phyloP scores from a whole-genome alignment of 2,888 invertebrate genomes.

The Gonocerus acuteangulatus region DNA sequence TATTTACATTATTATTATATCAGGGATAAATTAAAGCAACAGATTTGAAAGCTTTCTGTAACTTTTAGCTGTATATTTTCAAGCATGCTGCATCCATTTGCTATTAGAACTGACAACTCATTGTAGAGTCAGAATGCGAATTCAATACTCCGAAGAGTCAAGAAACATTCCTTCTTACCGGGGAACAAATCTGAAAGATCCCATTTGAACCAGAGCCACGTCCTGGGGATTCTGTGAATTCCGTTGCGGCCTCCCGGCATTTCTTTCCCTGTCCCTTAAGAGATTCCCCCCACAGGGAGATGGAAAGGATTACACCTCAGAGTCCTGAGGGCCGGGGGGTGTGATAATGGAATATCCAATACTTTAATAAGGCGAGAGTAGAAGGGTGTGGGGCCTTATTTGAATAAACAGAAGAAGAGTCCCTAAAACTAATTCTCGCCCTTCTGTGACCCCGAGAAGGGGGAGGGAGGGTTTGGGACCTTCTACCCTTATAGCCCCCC shows the following conservation, averaged over 20 bases:
- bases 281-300: neutral
- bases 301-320: neutral
- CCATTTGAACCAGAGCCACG: neutral
- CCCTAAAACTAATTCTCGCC: slow-evolving; percentile 14
- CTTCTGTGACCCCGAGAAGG: neutral
- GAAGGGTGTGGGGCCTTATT: slow-evolving; percentile 1
- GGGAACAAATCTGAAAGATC: no score
- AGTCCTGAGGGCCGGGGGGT: neutral
- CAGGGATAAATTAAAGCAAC: no score
- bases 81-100: no score
- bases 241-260: neutral
- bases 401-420: slow-evolving; percentile 20
- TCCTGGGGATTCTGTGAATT: slow-evolving; percentile 1
- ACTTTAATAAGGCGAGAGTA: slow-evolving; percentile 22
- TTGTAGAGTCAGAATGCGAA: no score
- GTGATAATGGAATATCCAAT: slow-evolving; percentile 24
- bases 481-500: neutral
- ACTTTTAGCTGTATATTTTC: no score
- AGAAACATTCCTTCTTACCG: no score
- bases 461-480: neutral
- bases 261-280: no score
- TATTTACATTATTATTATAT: no score
- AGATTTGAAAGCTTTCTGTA: no score
- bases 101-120: no score
- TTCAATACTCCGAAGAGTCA: no score